A percentile compares a stretch with the other conserved stretches of the same genome.
phyloP scores from a whole-genome alignment of 2,797 vertebrate species.

The Pipistrellus pygmaeus region DNA sequence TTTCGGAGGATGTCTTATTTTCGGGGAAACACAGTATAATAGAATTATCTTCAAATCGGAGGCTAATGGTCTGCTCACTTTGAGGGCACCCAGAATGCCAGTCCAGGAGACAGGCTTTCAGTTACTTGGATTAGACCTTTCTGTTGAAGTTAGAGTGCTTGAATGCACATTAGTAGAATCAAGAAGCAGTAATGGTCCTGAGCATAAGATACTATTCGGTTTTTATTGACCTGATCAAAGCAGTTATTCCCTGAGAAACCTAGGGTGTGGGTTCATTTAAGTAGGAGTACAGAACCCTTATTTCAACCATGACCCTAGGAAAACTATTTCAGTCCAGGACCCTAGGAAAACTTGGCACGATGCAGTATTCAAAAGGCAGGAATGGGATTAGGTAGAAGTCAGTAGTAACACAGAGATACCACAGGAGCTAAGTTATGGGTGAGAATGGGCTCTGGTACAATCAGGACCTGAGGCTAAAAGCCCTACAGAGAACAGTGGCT shows the following conservation, averaged over 20 bases:
- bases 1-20: no score
- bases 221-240: conserved; percentile 19
- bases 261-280: not conserved
- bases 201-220: conserved; percentile 28
- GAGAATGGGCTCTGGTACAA: not conserved
- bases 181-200: not conserved
- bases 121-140: not conserved
- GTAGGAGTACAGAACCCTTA: not conserved
- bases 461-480: not conserved
- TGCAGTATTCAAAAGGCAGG: not conserved
- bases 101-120: not conserved
- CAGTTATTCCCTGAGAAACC: not conserved
- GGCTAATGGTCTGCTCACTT: not conserved
- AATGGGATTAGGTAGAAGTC: not conserved
- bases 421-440: not conserved
- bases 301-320: not conserved
- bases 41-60: not conserved
- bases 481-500: not conserved
- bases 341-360: not conserved
- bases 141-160: not conserved
- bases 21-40: not conserved
- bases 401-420: not conserved
- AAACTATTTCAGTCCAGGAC: not conserved
- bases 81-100: not conserved
- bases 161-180: not conserved